Conservation (phyloP, 1,140 invertebrate species). For the Drosophila aff. region DNA sequence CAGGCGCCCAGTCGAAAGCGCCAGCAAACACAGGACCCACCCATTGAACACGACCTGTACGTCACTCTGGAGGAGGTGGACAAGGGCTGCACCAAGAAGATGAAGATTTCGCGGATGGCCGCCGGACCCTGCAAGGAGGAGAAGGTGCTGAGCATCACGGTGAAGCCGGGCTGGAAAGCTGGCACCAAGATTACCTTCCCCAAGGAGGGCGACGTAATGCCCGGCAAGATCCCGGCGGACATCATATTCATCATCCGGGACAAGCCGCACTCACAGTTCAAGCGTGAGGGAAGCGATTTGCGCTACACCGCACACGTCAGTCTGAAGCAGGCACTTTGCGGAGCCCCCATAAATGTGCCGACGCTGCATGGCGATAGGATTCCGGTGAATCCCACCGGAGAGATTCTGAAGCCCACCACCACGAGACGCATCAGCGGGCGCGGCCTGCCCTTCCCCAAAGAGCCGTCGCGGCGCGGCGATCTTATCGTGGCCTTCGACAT, state of each 20-base stretch:
- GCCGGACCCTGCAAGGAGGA: conserved; percentile 90
- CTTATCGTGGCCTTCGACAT: conserved; percentile 96
- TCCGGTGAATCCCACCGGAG: conserved; percentile 88
- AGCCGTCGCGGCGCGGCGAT: conserved; percentile 92
- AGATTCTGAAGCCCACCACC: conserved; percentile 93
- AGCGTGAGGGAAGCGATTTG: conserved; percentile 94
- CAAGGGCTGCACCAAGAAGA: conserved; percentile 95
- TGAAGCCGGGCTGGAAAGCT: conserved; percentile 98
- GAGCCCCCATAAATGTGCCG: conserved; percentile 91
- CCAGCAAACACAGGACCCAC: conserved; percentile 90
- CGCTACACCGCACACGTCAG: conserved; percentile 92
- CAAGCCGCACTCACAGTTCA: conserved; percentile 94
- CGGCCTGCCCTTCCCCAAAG: conserved; percentile 95
- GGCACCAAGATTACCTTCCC: conserved; percentile 98
- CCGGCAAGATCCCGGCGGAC: conserved; percentile 95
- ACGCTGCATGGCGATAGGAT: conserved; percentile 91
- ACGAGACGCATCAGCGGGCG: conserved; percentile 91
- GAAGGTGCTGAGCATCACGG: conserved; percentile 95
- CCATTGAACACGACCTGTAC: conserved; percentile 95
- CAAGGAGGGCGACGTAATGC: conserved; percentile 95
- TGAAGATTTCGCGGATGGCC: conserved; percentile 96
- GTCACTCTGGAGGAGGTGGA: conserved; percentile 93
- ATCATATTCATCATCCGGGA: conserved; percentile 98
- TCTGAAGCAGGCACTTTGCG: conserved; percentile 93
- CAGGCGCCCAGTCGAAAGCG: conserved; percentile 85